Base-by-base conservation (phyloP, 2,888 invertebrate genomes). In the Phlogophora meticulosa region DNA sequence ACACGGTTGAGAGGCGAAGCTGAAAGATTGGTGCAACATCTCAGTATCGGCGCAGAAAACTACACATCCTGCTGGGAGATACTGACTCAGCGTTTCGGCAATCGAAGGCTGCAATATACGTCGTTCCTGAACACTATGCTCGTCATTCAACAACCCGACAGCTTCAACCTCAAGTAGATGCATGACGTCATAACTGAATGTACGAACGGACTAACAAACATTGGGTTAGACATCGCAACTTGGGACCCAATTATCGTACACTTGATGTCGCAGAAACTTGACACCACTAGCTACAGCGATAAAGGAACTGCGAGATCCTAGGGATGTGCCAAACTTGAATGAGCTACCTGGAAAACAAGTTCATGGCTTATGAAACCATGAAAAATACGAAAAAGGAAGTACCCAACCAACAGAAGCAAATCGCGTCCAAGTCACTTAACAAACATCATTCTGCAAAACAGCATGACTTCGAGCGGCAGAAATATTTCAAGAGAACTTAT, bases 231-330 rank as follows among this genome's bases (percentile, higher is more conserved):
- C 15, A 49, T 59, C 20, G 7, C 40, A 20, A 59, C 49, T 15
- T 59, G 49, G 55, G 57, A 36, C 36, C 46, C 57, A 24, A 46
- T 57, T n/a, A 46, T 46, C 22, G 46, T 58, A n/a, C 46, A 58
- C n/a, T 24, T 46, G 34, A 32, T 48, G 46, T 46, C 46, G 17
- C 43, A 32, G 43, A 43, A 43, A 36, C 46, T 46, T 1, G 51
- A 59, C 20, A 22, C 36, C 7, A 10, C 52, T 22, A 36, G 15
- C 9, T 52, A 36, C 36, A 22, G 36, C 36, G 36, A 52, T 15
- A 36, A 52, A 52, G 17, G 52, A 52, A 51, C 17, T 51, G 2
- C 15, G 22, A 38, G 36, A 52, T 10, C 20, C 36, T 10, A 38
- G 38, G 10, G 52, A 52, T 10, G 22, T 38, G 15, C 53, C 22